These are phyloP conservation scores for Luffia ferchaultella DNA, from an alignment of 2,888 invertebrate genomes.

Conservation along the genomic window DNA sequence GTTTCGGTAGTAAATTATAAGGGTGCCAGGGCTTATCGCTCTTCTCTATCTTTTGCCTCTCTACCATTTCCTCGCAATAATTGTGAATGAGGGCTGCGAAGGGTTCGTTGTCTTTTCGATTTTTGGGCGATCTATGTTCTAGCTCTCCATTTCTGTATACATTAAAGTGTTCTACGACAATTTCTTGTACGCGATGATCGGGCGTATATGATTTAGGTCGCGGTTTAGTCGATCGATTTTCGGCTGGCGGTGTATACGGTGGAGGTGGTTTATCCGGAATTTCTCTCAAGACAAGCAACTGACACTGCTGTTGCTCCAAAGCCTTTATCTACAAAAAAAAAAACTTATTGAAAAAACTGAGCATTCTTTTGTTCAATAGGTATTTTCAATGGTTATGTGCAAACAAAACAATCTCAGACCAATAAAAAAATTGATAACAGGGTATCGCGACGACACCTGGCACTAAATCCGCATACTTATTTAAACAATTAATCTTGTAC, in stretches of 20 bases:
- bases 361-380: too few species aligned
- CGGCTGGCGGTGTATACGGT: slow-evolving; percentile 49
- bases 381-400: too few species aligned
- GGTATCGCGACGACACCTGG: too few species aligned
- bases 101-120: too few species aligned
- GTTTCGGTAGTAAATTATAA: slow-evolving; percentile 37
- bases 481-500: too few species aligned
- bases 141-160: too few species aligned
- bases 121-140: too few species aligned
- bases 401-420: too few species aligned
- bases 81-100: slow-evolving; percentile 41
- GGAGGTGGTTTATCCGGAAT: slow-evolving; percentile 59
- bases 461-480: too few species aligned
- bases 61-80: slow-evolving; percentile 35
- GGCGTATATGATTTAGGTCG: slow-evolving; percentile 30
- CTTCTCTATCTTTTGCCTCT: slow-evolving; percentile 23
- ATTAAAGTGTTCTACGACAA: too few species aligned
- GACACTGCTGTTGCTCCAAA: slow-evolving; percentile 48
- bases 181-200: slow-evolving; percentile 26
- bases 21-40: slow-evolving; percentile 49
- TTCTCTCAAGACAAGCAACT: slow-evolving; percentile 45
- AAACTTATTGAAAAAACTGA: too few species aligned
- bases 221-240: slow-evolving; percentile 22
- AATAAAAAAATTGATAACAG: too few species aligned
- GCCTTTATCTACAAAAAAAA: slow-evolving; percentile 43